Evolutionary conservation across 2,113 vertebrate genomes (phyloP), one percentile per base, ranked within the genome.

Genomic region (Syngnathus scovelli): DNA sequence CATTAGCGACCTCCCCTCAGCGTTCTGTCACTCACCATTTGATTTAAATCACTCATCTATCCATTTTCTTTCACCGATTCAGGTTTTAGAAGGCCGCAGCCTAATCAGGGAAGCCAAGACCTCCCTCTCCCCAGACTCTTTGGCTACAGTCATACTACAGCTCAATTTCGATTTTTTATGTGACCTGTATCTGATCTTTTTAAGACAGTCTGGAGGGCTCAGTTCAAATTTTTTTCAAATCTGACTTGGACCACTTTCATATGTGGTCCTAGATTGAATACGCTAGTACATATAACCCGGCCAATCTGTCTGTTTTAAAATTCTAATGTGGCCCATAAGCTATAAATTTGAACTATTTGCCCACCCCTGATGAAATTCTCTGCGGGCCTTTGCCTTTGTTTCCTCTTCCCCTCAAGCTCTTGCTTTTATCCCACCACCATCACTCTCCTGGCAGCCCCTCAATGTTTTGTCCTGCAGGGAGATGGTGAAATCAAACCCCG

Each of bases 1-100:
- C 61, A 72, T 83, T 81, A 79, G 66, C 68, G 66, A 67, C 75
- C 64, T 48, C 44, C 2, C 41, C 41, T 43, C 41, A 11, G 4
- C 11, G 41, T 43, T 12, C 41, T 43, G 41, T 43, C 41, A 43
- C 41, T 43, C 41, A 43, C 41, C 41, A 77, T 48, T 48, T 48
- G 44, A 48, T 48, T 48, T 15, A 48, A 48, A 48, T 48, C 15
- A 18, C 16, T 5, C 44, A 16, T 18, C 44, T 16, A 5, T 48
- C 15, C 44, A 48, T 48, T 48, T 48, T 48, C 15, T 48, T 48
- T 18, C 44, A 16, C 15, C 18, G 15, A 16, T 15, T 15, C 44
- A 15, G 44, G 11, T 4, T 46, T 33, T 33, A 33, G 27, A 33
- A 33, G 39, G 39, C 39, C 3, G 11, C 44, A 46, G 44, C 44